Evolutionary conservation across 1,140 invertebrate genomes (phyloP), one percentile per base, ranked within the genome.

Genomic region (Pseudomyrmex pallidus): DNA sequence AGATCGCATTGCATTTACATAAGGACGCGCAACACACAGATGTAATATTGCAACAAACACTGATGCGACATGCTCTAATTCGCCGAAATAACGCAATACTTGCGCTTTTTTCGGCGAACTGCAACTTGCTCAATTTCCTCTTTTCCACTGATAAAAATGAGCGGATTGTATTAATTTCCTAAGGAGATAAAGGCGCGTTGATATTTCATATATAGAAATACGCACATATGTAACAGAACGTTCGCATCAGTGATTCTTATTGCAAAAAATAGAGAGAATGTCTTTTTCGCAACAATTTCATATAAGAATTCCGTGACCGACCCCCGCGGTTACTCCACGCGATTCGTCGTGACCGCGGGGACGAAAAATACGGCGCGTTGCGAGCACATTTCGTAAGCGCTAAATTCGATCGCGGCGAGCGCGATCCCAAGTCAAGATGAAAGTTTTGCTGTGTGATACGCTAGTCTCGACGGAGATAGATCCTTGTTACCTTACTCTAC

Each of bases 401-500:
- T 50, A 1, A 15, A 63, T 74, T 74, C 59, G 9, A 52, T 52
- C 13, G 50, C 12, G 50, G 59, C 54, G 70, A 78, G 66, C 76
- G 67, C 61, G 62, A 57, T 25, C 35, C 10, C 10, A 57, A 72
- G 54, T 20, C 82, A 77, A 89, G 89, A 89, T 89, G 88, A 89
- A 89, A 89, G 88, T 89, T 74, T 74, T 61, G 61, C 35, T 66
- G 56, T 83, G 82, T 83, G 82, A 87, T 85, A 78, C 84, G 80
- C 78, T 66, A 22, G 54, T 87, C 73, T 85, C 25, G 50, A 15
- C 15, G 25, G 35, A 35, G 35, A 35, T 35, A 35, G 48, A 35
- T 70, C 76, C 64, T 72, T 61, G 50, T 70, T 80, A 59, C 2
- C 2, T 25, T 25, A 25, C 2, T 77, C 35, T 35, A 35, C 66